phyloP scores from a whole-genome alignment of 2,797 vertebrate species.

The Eurystomus glaucurus region DNA sequence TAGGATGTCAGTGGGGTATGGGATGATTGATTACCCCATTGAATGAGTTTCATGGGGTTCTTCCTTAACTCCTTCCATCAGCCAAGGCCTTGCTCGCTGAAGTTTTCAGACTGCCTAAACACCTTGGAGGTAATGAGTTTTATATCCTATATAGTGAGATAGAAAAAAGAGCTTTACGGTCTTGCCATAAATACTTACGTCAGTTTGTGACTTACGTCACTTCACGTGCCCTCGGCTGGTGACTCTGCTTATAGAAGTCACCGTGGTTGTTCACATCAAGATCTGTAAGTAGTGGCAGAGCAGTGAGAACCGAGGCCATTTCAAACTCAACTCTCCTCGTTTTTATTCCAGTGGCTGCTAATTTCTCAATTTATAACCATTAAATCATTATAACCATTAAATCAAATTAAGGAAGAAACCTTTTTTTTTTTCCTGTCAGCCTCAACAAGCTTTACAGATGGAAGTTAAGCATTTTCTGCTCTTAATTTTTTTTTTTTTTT shows the following conservation, averaged over 20 bases:
- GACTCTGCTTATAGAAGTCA: not conserved
- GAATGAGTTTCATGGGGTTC: slow-evolving; percentile 21
- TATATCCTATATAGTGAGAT: not conserved
- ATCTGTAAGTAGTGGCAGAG: not conserved
- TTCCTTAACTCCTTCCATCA: slow-evolving; percentile 10
- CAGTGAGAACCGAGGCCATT: not conserved
- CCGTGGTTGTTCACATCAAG: not conserved
- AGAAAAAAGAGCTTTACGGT: slow-evolving; percentile 1
- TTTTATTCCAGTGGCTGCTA: not conserved
- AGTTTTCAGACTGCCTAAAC: not conserved
- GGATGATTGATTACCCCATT: not conserved
- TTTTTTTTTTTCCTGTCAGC: not conserved
- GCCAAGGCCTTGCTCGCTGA: not conserved
- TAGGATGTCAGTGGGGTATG: not conserved
- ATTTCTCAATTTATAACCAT: slow-evolving; percentile 41
- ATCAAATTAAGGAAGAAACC: slow-evolving; percentile 38
- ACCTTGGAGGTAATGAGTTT: slow-evolving; percentile 1
- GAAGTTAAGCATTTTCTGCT: not conserved
- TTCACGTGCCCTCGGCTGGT: accelerated
- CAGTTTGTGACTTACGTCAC: too few relatives aligned
- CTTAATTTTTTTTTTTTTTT: not conserved
- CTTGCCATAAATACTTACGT: not conserved
- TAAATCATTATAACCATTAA: slow-evolving; percentile 30
- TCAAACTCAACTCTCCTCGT: not conserved
- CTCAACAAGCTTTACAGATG: not conserved